phyloP scores from a whole-genome alignment of 2,888 invertebrate species.

The Seira musarum region DNA sequence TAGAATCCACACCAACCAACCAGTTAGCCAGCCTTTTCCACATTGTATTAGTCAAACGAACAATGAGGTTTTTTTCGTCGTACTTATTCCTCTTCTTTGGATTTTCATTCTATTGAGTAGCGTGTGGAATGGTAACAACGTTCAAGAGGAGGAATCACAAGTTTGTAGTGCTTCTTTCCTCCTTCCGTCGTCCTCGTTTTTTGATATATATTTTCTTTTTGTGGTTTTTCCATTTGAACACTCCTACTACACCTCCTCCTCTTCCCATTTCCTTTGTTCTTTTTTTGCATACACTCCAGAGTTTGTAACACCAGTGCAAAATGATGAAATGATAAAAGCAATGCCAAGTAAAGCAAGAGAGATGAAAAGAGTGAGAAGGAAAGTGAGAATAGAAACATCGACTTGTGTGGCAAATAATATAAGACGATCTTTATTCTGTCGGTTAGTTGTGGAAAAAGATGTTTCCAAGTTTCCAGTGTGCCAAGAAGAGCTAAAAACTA shows the following conservation, averaged over 20 bases:
- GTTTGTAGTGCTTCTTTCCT: no score
- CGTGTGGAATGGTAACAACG: no score
- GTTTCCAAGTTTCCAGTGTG: not conserved
- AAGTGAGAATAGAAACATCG: constrained; percentile 13
- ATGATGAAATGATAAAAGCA: no score
- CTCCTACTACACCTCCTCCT: constrained; percentile 25
- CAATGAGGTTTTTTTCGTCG: constrained; percentile 5
- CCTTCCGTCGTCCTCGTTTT: no score
- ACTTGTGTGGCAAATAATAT: not conserved
- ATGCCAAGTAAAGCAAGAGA: no score
- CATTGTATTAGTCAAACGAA: not conserved
- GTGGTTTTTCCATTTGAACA: constrained; percentile 28
- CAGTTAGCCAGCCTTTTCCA: not conserved
- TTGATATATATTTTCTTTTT: constrained; percentile 26
- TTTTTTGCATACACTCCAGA: not conserved
- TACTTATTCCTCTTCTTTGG: no score
- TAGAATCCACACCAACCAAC: no score
- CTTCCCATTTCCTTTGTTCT: constrained; percentile 21
- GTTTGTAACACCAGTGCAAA: no score
- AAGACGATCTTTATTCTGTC: not conserved
- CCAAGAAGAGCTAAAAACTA: constrained; percentile 19
- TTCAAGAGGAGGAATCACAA: no score
- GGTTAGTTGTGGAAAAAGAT: not conserved
- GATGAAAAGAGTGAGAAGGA: constrained; percentile 8
- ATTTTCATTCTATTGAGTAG: no score